A percentile compares a stretch with the other conserved stretches of the same genome.
Conservation (phyloP, 1,140 invertebrate genomes). For the Drosophila arawakana region DNA sequence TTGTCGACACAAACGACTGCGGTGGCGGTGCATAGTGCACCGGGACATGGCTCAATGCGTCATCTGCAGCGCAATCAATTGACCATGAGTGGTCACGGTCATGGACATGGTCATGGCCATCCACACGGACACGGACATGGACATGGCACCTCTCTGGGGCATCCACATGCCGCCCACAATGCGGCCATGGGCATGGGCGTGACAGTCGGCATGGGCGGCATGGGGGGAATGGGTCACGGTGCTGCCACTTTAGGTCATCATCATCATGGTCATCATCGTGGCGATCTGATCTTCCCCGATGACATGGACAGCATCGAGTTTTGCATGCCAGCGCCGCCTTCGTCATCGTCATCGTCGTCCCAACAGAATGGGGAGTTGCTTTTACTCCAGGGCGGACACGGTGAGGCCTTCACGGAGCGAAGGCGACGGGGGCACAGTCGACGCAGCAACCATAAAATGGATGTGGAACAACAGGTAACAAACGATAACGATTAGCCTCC, state of each 20-base stretch:
- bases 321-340: slow-evolving; percentile 71
- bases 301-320: slow-evolving; percentile 83
- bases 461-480: slow-evolving; percentile 79
- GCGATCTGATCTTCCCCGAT: slow-evolving; percentile 78
- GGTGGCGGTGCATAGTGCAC: slow-evolving; percentile 65
- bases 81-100: slow-evolving; percentile 50
- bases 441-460: slow-evolving; percentile 81
- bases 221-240: slow-evolving; percentile 8
- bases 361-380: slow-evolving; percentile 71
- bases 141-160: slow-evolving; percentile 51
- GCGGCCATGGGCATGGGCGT: slow-evolving; percentile 20
- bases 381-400: slow-evolving; percentile 63
- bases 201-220: slow-evolving; percentile 10
- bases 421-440: slow-evolving; percentile 74
- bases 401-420: slow-evolving; percentile 76
- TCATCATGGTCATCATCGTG: slow-evolving; percentile 44
- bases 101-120: slow-evolving; percentile 34
- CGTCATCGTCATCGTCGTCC: slow-evolving; percentile 57
- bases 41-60: slow-evolving; percentile 55
- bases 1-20: slow-evolving; percentile 55
- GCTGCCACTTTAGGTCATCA: slow-evolving; percentile 71
- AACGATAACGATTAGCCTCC: too few species aligned
- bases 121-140: slow-evolving; percentile 23
- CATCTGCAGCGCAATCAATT: slow-evolving; percentile 59
- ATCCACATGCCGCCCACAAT: slow-evolving; percentile 37